Evolutionary conservation across 1,140 invertebrate species (phyloP).

Genomic region (Rhyzopertha dominica): DNA sequence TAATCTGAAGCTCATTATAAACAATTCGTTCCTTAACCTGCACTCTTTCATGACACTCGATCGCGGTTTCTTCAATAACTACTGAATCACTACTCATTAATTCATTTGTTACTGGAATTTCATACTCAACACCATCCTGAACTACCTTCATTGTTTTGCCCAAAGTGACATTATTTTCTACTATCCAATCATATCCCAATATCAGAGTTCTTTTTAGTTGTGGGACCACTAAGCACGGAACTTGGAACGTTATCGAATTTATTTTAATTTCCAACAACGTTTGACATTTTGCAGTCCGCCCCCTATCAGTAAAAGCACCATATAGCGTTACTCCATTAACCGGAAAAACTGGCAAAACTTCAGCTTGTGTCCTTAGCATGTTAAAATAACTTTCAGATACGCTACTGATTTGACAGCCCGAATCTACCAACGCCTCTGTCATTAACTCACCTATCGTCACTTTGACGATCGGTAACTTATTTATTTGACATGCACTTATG

Average conservation of each 20-base stretch:
- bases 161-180: conserved; percentile 13
- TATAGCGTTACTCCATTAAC: conserved; percentile 23
- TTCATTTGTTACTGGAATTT: background rate
- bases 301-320: conserved; percentile 21
- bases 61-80: too few relatives aligned
- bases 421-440: conserved; percentile 18
- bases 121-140: background rate
- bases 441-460: background rate
- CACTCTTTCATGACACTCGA: too few relatives aligned
- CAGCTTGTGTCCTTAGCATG: conserved; percentile 8
- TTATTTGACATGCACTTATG: too few relatives aligned
- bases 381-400: conserved; percentile 26
- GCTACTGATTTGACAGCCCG: conserved; percentile 31
- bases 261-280: conserved; percentile 4
- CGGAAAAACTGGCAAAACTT: conserved; percentile 19
- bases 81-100: too few relatives aligned
- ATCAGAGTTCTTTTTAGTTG: conserved; percentile 23
- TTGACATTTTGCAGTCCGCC: conserved; percentile 19
- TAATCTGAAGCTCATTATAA: too few relatives aligned
- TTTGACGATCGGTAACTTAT: background rate
- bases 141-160: conserved; percentile 10
- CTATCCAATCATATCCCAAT: conserved; percentile 30
- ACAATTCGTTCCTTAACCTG: too few relatives aligned
- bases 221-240: conserved; percentile 23
- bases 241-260: background rate